A percentile compares a stretch with the other conserved stretches of the same genome.
These are phyloP conservation scores for Nemotelus nigrinus DNA, from an alignment of 2,888 invertebrate species.

Conservation along the genomic window DNA sequence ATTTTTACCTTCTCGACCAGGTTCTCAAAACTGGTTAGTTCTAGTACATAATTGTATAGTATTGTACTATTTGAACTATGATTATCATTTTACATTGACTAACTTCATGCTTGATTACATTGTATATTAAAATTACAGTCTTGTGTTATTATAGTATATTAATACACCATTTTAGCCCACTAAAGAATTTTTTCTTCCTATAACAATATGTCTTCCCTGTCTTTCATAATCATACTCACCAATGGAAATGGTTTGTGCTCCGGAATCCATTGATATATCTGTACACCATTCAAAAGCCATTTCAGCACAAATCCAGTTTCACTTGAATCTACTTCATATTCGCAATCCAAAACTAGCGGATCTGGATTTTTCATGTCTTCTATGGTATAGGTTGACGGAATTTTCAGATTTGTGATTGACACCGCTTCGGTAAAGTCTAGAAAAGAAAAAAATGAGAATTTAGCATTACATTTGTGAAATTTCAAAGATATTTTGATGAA, in stretches of 20 bases:
- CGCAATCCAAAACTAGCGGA: constrained; percentile 63
- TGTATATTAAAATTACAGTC: too few species aligned
- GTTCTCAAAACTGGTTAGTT: too few species aligned
- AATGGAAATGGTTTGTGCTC: constrained; percentile 63
- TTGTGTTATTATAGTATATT: too few species aligned
- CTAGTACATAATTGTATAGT: too few species aligned
- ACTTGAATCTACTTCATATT: constrained; percentile 61
- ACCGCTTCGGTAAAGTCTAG: constrained; percentile 54
- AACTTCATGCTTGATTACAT: too few species aligned
- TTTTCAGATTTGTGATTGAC: constrained; percentile 64
- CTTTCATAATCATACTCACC: constrained; percentile 54
- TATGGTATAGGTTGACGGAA: constrained; percentile 64
- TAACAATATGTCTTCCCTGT: background rate
- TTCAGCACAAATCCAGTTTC: constrained; percentile 65
- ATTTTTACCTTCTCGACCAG: too few species aligned
- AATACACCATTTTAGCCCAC: too few species aligned
- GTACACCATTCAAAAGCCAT: constrained; percentile 64
- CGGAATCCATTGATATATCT: constrained; percentile 65
- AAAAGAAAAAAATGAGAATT: constrained; percentile 1
- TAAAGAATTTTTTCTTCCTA: background rate
- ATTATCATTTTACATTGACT: too few species aligned
- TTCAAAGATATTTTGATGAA: too few species aligned
- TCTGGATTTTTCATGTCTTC: constrained; percentile 62
- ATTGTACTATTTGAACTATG: too few species aligned
- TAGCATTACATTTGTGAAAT: too few species aligned